Base-by-base conservation (phyloP, 2,113 vertebrate species). In the Noctilio leporinus region DNA sequence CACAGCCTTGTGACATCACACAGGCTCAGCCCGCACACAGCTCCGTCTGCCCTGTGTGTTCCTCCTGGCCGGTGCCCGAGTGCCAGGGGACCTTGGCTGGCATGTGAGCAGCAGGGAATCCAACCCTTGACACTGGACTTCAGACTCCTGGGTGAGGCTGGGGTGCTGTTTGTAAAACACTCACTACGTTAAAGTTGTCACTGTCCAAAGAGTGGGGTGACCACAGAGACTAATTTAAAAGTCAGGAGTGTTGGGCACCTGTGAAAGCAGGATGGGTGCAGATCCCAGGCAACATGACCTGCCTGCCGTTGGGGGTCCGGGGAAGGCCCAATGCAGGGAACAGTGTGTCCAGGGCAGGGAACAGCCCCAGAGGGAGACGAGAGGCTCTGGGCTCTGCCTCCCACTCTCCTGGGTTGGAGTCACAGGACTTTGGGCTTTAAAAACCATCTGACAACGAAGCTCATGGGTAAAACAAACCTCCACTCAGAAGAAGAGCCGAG, bases 1-100 rank as follows among this genome's bases (percentile, higher is more conserved):
- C 3, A 0, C 22, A 51, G 81, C 84, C 53, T 95, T 95, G 72
- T 96, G 97, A 97, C 67, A 59, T 97, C 97, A 97, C 86, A 93
- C 43, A 92, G 72, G 64, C 19, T 0, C 0, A 2, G 22, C 94
- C 76, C 0, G 0, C 53, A 65, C 53, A 70, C 86, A 47, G 64
- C 43, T 75, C 80, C 1, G 0, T 24, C 51, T 14, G 49, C 24
- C n/a, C 33, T 78, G 0, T 17, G 20, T 12, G 35, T 86, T 90
- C 80, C 33, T 89, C 30, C 5, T 20, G 64, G 64, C 57, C 35
- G 86, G 38, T 10, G 1, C 45, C 40, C 1, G 10, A 35, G 49
- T 20, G 15, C 77, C 57, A 69, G 20, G 76, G 28, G 51, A 55
- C 55, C 35, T 24, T 5, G 57, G 65, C 75, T 86, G 94, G 72